Conservation (phyloP, 2,888 invertebrate species). For the Xiphydria camelus region DNA sequence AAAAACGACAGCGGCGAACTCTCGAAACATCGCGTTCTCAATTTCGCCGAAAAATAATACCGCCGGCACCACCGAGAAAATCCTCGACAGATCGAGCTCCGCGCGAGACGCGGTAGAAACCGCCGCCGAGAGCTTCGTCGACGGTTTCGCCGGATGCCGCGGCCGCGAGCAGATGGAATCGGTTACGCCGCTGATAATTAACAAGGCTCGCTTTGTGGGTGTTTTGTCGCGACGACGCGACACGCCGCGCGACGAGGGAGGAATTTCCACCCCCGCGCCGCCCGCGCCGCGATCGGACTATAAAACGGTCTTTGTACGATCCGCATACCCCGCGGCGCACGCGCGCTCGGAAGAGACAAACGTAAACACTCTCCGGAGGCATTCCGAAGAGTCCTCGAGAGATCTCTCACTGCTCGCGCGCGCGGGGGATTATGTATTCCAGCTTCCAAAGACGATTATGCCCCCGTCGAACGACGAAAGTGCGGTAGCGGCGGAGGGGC, state of each 20-base stretch:
- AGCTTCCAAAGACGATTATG: background rate
- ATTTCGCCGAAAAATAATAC: no score
- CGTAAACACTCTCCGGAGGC: constrained; percentile 47
- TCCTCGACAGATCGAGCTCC: no score
- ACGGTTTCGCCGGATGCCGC: no score
- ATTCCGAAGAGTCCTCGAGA: constrained; percentile 15
- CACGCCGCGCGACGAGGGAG: constrained; percentile 45
- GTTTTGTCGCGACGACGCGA: constrained; percentile 53
- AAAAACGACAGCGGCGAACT: no score
- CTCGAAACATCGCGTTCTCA: no score
- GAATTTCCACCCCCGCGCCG: constrained; percentile 40
- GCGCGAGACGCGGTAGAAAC: no score
- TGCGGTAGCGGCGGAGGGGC: no score
- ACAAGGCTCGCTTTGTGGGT: constrained; percentile 53
- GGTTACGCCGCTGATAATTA: constrained; percentile 47
- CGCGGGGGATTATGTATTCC: constrained; percentile 23
- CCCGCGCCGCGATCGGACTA: constrained; percentile 43
- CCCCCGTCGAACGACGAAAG: no score
- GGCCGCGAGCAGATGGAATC: no score
- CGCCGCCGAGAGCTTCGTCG: no score
- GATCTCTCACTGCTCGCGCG: constrained; percentile 4
- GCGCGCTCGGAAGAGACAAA: constrained; percentile 51
- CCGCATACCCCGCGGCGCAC: constrained; percentile 23
- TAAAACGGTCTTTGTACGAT: constrained; percentile 53
- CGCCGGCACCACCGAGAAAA: no score